These are phyloP conservation scores for Tenualosa ilisha DNA, from an alignment of 2,797 vertebrate species.

Conservation along the genomic window DNA sequence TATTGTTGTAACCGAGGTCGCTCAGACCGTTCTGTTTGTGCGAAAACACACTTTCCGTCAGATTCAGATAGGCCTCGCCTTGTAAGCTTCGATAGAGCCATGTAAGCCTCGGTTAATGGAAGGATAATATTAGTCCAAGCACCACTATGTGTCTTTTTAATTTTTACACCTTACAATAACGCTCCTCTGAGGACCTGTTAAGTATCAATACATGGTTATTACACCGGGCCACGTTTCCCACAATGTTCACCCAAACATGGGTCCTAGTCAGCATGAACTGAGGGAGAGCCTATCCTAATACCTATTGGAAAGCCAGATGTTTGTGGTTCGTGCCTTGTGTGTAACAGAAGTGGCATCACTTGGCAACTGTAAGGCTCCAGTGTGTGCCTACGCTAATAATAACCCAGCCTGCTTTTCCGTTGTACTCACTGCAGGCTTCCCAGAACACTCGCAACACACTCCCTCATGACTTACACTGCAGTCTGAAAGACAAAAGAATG, in stretches of 20 bases:
- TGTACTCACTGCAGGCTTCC: not conserved
- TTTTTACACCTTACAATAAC: slow-evolving; percentile 59
- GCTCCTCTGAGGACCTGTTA: slow-evolving; percentile 45
- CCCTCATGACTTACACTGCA: not conserved
- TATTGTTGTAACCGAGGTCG: slow-evolving; percentile 75
- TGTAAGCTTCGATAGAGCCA: slow-evolving; percentile 58
- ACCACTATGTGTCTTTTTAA: slow-evolving; percentile 57
- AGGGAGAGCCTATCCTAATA: not conserved
- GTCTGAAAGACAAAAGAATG: not conserved
- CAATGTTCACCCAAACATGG: slow-evolving; percentile 2
- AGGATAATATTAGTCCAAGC: slow-evolving; percentile 73
- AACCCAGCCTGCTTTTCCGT: slow-evolving; percentile 5
- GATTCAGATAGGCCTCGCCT: slow-evolving; percentile 50
- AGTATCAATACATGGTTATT: slow-evolving; percentile 48
- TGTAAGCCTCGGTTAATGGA: slow-evolving; percentile 71
- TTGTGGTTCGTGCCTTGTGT: not conserved
- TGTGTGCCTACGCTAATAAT: not conserved
- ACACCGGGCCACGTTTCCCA: slow-evolving; percentile 33
- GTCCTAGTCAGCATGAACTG: not conserved
- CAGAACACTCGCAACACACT: not conserved
- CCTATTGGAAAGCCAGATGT: not conserved
- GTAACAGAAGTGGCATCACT: slow-evolving; percentile 12
- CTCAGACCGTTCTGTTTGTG: slow-evolving; percentile 63
- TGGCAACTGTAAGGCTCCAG: slow-evolving; percentile 10
- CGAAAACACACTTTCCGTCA: slow-evolving; percentile 61